phyloP scores from a whole-genome alignment of 92 coral and sea anemone genomes.

The Phenganax marumi region DNA sequence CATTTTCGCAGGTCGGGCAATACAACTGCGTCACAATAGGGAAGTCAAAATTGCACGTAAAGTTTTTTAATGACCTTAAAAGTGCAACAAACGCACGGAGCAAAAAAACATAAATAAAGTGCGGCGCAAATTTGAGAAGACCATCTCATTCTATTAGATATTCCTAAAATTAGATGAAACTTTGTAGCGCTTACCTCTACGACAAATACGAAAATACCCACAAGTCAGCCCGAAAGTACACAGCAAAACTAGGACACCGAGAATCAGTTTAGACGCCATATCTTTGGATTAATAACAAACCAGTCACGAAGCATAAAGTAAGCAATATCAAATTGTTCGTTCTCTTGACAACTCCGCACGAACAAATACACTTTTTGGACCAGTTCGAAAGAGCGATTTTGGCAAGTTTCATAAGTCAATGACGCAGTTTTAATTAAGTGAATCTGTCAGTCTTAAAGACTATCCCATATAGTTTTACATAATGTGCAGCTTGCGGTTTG shows the following conservation, averaged over 20 bases:
- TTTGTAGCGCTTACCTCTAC: constrained; percentile 1
- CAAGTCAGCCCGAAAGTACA: constrained; percentile 16
- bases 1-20: too few relatives aligned
- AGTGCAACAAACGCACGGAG: too few relatives aligned
- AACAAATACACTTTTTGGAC: neutral
- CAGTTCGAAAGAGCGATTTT: too few relatives aligned
- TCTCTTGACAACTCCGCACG: neutral
- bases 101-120: too few relatives aligned
- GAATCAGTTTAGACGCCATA: neutral
- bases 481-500: too few relatives aligned
- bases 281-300: neutral
- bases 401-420: neutral
- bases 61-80: too few relatives aligned
- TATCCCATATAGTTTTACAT: neutral
- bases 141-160: too few relatives aligned
- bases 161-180: neutral
- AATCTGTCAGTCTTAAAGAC: neutral
- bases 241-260: constrained; percentile 1
- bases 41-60: too few relatives aligned
- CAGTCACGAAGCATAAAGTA: neutral
- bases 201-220: constrained; percentile 20
- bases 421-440: constrained; percentile 9
- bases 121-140: too few relatives aligned
- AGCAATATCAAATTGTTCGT: neutral
- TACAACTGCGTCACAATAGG: too few relatives aligned